A percentile compares a stretch with the other conserved stretches of the same genome.
These are phyloP conservation scores for Coendou prehensilis DNA, from an alignment of 2,797 vertebrate species.

Conservation along the genomic window DNA sequence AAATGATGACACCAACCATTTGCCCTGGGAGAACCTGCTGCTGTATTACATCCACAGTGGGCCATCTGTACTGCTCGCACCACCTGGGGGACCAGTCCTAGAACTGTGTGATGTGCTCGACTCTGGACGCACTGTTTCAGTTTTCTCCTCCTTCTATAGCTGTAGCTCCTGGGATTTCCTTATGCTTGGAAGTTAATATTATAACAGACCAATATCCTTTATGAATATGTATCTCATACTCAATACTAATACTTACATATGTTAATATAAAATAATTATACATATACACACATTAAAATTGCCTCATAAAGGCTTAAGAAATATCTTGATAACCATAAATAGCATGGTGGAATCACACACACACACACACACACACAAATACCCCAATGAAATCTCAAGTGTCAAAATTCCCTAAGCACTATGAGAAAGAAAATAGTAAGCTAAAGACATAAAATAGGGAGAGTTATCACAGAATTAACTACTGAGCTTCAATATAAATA, in stretches of 20 bases:
- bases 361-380: background rate
- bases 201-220: background rate
- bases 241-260: background rate
- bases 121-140: background rate
- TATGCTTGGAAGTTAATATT: background rate
- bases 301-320: background rate
- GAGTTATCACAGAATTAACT: constrained; percentile 12
- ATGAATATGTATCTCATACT: background rate
- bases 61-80: background rate
- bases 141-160: background rate
- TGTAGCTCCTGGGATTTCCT: background rate
- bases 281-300: background rate
- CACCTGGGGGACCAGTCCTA: background rate
- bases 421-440: background rate
- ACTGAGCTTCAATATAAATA: background rate
- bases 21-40: background rate
- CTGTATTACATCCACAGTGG: too few species aligned
- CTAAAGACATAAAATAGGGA: background rate
- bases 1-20: background rate
- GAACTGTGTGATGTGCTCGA: background rate
- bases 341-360: background rate
- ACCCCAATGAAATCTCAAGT: background rate
- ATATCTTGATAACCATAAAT: constrained; percentile 36
- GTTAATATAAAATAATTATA: background rate
- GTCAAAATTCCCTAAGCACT: background rate